Evolutionary conservation across 2,113 vertebrate species (phyloP).

Genomic region (Plecotus auritus): DNA sequence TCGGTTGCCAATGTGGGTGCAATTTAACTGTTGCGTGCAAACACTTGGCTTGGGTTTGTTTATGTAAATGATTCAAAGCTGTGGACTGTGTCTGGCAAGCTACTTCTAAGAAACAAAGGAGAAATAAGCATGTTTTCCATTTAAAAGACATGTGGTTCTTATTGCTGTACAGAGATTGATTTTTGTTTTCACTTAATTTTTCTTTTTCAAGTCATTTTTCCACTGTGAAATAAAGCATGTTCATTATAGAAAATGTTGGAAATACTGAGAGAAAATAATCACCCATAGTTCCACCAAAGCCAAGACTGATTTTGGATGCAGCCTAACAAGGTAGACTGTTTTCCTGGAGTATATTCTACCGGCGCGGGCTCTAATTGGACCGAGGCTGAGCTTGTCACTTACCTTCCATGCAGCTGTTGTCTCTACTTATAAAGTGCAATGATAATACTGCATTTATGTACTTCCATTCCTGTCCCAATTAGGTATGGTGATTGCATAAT

Average conservation of each 20-base stretch:
- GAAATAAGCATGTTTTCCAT: constrained; percentile 57
- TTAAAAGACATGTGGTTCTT: constrained; percentile 66
- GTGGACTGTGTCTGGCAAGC: constrained; percentile 26
- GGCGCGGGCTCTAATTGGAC: neutral
- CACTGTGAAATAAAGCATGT: constrained; percentile 35
- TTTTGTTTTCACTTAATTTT: constrained; percentile 59
- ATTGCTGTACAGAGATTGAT: constrained; percentile 50
- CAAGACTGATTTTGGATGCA: neutral
- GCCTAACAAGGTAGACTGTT: neutral
- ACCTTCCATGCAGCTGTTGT: neutral
- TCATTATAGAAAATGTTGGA: constrained; percentile 10
- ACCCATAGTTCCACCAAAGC: neutral
- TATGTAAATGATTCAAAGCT: constrained; percentile 58
- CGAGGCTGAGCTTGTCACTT: neutral
- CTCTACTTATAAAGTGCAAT: neutral
- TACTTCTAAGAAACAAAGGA: constrained; percentile 40
- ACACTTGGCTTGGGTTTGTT: neutral
- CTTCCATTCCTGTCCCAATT: constrained; percentile 33
- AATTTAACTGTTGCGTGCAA: constrained; percentile 48
- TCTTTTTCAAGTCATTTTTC: constrained; percentile 55
- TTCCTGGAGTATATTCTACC: neutral
- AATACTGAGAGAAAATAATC: neutral
- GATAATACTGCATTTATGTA: neutral
- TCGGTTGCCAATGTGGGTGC: neutral
- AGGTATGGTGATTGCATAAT: neutral